Base-by-base conservation (phyloP, 2,888 invertebrate genomes). In the Achlya flavicornis region DNA sequence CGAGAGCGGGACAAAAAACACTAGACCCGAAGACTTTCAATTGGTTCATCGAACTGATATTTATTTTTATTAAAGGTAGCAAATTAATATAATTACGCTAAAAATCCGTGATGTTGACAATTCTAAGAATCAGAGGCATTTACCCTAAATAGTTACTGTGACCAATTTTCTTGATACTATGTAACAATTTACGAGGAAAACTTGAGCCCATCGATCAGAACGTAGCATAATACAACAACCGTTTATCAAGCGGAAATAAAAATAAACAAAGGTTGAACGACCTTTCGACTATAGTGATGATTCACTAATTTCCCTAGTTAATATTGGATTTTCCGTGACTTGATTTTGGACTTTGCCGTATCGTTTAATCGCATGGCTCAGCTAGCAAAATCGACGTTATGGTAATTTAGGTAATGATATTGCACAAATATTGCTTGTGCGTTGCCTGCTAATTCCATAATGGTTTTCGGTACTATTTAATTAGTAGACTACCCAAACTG, bases 181-280 rank as follows among this genome's bases (percentile, higher is more conserved):
- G 12, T 12, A 53, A 53, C 53, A 53, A 53, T 53, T 6, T 19
- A 53, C 53, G 19, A 16, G 53, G 16, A 53, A 53, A 53, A 19
- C 10, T 19, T 10, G n/a, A 53, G 53, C 10, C n/a, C 53, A 19
- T 19, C 10, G 53, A 53, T 53, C 53, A 19, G 53, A 53, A 53
- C 53, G 7, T 10, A 19, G 10, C 3, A 8, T 19, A 53, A 53
- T 53, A 53, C 19, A 53, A 53, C 0, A 53, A 16, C 35, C 6
- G 59, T 19, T 41, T 7, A 19, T 41, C 8, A 59, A 59, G n/a
- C 16, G 38, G 0, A 59, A 59, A 59, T 10, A 46, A 10, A 38
- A 16, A 41, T 35, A 35, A 59, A 59, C 14, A 35, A n/a, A 41
- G 38, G 35, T 38, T 38, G n/a, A 59, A 59, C 16, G 53, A 53